Evolutionary conservation across 2,888 invertebrate genomes (phyloP), one percentile per base, ranked within the genome.

Genomic region (Zeuzera pyrina): DNA sequence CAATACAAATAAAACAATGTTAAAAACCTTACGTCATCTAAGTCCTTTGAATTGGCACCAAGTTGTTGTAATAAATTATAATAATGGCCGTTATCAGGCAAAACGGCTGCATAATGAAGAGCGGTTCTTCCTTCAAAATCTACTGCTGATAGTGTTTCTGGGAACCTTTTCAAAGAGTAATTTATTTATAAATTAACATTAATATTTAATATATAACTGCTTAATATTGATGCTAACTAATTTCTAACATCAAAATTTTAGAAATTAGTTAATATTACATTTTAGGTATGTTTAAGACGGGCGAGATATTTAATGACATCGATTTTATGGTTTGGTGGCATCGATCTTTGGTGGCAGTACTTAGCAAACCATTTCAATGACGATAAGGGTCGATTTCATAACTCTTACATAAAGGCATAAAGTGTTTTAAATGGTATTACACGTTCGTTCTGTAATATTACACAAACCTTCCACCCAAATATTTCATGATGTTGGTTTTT

Each of bases 61-160:
- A 95, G 86, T 61, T 94, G 93, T 44, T 91, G 86, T 30, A 97
- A 79, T 32, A 95, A 85, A 65, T 93, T 93, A 66, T 92, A 95
- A 59, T 93, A 93, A 63, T 94, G 93, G 0, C 93, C 93, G 56
- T 95, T 95, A 54, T 96, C 94, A 23, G 90, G 89, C 35, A 94
- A 74, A 7, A 90, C 89, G 2, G 94, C 93, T 2, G 95, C 93
- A 60, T 95, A 96, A 71, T 96, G 95, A 41, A 96, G 81, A 1
- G 95, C 90, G n/a, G 94, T 94, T 47, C 94, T 85, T 27, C 91
- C 93, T 63, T 92, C 89, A 47, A 88, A 86, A 70, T 95, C 94
- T 29, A 88, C 86, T 32, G 90, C 89, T 40, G 91, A 90, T 29
- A 93, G 85, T 8, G 95, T 95, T 83, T 95, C 95, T 8, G 95